phyloP scores from a whole-genome alignment of 2,113 vertebrate genomes.

The Sinocyclocheilus maitianheensis region DNA sequence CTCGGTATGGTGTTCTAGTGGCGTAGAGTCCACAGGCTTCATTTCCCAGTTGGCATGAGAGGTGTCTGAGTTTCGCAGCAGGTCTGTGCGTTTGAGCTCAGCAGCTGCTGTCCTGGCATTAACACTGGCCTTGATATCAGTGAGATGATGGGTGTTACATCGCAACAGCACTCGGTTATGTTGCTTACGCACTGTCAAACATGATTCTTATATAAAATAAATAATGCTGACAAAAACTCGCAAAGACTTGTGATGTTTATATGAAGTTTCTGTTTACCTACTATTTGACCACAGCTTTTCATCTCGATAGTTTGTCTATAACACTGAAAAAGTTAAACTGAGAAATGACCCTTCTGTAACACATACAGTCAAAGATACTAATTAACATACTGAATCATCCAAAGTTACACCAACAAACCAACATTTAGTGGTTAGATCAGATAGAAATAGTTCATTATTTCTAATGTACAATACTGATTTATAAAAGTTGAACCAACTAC shows the following conservation, averaged over 20 bases:
- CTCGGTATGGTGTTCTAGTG: neutral
- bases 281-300: neutral
- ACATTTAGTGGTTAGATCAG: neutral
- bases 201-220: neutral
- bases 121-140: conserved; percentile 53
- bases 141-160: conserved; percentile 44
- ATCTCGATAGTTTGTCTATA: no score
- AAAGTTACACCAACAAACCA: neutral
- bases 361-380: neutral
- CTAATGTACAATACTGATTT: neutral
- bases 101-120: conserved; percentile 52
- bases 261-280: neutral
- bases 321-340: neutral
- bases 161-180: conserved; percentile 16
- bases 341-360: neutral
- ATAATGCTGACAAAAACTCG: neutral
- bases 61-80: conserved; percentile 48
- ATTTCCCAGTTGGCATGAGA: conserved; percentile 44
- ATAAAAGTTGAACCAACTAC: neutral
- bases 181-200: neutral
- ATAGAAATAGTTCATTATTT: neutral
- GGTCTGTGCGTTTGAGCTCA: conserved; percentile 46
- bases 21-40: conserved; percentile 16
- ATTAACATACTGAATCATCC: neutral
- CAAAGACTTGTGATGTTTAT: neutral